Evolutionary conservation across 2,113 vertebrate species (phyloP).

Genomic region (Otocyon megalotis): DNA sequence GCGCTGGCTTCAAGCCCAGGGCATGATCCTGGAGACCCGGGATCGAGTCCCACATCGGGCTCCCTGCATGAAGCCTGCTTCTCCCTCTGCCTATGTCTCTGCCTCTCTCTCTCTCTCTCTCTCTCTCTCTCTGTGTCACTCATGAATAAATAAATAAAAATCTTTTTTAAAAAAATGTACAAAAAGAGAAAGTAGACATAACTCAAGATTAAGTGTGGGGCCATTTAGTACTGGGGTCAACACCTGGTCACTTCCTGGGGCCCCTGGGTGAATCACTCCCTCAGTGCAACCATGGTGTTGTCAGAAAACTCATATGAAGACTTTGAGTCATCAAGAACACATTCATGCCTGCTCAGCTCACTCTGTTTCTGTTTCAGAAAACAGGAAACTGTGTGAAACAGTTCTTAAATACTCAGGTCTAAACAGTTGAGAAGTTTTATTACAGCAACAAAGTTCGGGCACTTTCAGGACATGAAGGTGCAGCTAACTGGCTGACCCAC

Average conservation of each 20-base stretch:
- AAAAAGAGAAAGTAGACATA: slow-evolving; percentile 27
- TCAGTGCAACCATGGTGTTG: not conserved
- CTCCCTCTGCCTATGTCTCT: not conserved
- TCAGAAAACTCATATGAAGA: not conserved
- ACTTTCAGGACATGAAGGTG: not conserved
- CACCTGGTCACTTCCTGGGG: not conserved
- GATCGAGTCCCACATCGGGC: not conserved
- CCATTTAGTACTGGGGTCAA: not conserved
- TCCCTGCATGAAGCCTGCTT: not conserved
- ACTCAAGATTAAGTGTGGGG: not conserved
- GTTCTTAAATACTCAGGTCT: not conserved
- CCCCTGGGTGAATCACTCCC: not conserved
- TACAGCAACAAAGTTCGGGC: not conserved
- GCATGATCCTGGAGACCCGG: not conserved
- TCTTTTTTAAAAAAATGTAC: not conserved
- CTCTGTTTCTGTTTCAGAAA: not conserved
- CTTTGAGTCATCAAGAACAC: not conserved
- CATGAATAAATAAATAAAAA: not conserved
- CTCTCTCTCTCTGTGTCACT: not conserved
- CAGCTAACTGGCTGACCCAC: rapidly evolving
- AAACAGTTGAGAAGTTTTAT: not conserved
- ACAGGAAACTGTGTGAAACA: not conserved
- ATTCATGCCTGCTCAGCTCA: not conserved
- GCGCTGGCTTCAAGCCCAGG: no score
- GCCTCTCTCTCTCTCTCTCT: not conserved